These are phyloP conservation scores for Malurus cyaneus DNA, from an alignment of 2,113 vertebrate species.

Conservation along the genomic window DNA sequence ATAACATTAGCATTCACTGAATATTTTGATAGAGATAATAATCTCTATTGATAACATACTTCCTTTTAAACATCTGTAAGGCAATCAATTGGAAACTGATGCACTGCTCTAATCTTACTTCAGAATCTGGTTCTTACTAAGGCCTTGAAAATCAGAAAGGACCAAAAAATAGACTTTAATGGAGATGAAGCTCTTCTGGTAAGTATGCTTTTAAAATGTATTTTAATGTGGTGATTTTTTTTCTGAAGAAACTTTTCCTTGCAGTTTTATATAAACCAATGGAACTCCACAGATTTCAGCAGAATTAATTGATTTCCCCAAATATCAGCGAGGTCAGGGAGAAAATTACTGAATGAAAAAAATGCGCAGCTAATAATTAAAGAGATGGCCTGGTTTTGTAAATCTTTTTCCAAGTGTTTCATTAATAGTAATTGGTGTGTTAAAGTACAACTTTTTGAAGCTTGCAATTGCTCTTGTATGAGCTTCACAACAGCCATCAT, in stretches of 20 bases:
- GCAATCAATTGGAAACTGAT: conserved; percentile 50
- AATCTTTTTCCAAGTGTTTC: conserved; percentile 59
- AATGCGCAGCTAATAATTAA: conserved; percentile 66
- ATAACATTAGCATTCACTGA: conserved; percentile 50
- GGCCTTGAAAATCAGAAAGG: conserved; percentile 1
- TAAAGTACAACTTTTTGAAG: conserved; percentile 59
- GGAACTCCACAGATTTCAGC: not conserved
- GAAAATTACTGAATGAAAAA: conserved; percentile 39
- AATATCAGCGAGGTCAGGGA: conserved; percentile 20
- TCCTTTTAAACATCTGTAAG: conserved; percentile 41
- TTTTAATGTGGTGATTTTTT: not conserved
- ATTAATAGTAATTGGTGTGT: conserved; percentile 45
- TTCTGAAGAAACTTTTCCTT: not conserved
- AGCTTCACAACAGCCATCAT: not conserved
- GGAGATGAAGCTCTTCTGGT: not conserved
- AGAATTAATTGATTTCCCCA: not conserved
- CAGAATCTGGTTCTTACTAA: conserved; percentile 20
- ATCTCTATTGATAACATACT: conserved; percentile 52
- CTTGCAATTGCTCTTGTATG: not conserved
- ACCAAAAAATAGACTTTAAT: not conserved
- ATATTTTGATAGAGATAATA: conserved; percentile 48
- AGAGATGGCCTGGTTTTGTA: conserved; percentile 25
- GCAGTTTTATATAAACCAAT: not conserved
- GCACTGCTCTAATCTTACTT: conserved; percentile 22
- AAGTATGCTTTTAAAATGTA: not conserved